Percentiles rank a stretch among this genome's conserved stretches.
Conservation (phyloP, 2,888 invertebrate genomes). For the Leptopilina syphax region DNA sequence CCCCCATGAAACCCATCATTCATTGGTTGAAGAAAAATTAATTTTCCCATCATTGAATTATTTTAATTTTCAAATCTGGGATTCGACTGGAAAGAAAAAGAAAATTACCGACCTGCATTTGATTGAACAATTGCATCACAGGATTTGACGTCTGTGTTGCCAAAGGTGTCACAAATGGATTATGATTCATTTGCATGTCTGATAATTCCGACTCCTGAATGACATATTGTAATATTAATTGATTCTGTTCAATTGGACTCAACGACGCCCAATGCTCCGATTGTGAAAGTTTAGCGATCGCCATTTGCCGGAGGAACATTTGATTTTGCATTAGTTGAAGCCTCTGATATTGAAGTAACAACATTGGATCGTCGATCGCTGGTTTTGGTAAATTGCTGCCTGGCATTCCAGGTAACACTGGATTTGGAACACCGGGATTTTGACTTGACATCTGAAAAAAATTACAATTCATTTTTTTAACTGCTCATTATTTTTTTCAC, state of each 20-base stretch:
- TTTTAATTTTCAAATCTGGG: too few relatives aligned
- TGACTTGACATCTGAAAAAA: slow-evolving; percentile 65
- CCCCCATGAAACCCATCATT: neutral
- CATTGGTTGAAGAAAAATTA: neutral
- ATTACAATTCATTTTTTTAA: slow-evolving; percentile 9
- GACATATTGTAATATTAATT: slow-evolving; percentile 78
- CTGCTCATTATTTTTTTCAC: neutral
- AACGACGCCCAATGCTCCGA: slow-evolving; percentile 78
- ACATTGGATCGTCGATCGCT: slow-evolving; percentile 62
- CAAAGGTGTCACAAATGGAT: slow-evolving; percentile 69
- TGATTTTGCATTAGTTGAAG: slow-evolving; percentile 77
- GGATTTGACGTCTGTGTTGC: slow-evolving; percentile 77
- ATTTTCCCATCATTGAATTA: slow-evolving; percentile 2
- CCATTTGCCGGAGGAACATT: slow-evolving; percentile 74
- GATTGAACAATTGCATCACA: slow-evolving; percentile 79
- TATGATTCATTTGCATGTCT: slow-evolving; percentile 67
- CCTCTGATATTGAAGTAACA: slow-evolving; percentile 72
- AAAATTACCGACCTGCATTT: slow-evolving; percentile 76
- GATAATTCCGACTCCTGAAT: slow-evolving; percentile 75
- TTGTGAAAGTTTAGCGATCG: slow-evolving; percentile 75
- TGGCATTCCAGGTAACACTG: slow-evolving; percentile 68
- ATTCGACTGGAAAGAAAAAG: too few relatives aligned
- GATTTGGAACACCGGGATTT: slow-evolving; percentile 62
- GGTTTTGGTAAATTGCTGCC: slow-evolving; percentile 67
- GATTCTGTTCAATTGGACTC: slow-evolving; percentile 78